Base-by-base conservation (phyloP, 2,113 vertebrate genomes). In the Peromyscus maniculatus region DNA sequence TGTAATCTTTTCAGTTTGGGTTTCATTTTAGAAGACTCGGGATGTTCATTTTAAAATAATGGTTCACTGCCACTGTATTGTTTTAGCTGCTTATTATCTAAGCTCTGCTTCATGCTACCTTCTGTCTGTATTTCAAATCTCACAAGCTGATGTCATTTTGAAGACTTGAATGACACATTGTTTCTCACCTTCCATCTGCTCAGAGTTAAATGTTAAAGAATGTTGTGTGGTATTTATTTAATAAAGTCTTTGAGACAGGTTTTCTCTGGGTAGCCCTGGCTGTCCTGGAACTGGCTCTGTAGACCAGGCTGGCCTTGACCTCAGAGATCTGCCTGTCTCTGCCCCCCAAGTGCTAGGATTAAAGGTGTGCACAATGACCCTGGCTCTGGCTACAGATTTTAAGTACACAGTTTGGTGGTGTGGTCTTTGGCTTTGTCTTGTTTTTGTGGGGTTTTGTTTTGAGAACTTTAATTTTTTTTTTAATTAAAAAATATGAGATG, bases 61-160 rank as follows among this genome's bases (percentile, higher is more conserved):
- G 36, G 59, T 87, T 82, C 92, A 98, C 98, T 98, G 98, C 97
- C 98, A 22, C 98, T 98, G 98, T 97, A 98, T 98, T 86, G 98
- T 98, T 99, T 99, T 98, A 98, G 98, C 98, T 99, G 99, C 99
- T 99, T 99, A 99, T 99, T 99, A 99, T 99, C 99, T 99, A 99
- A 99, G 99, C 99, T 99, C 98, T 98, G 98, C 98, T 98, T 98
- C 97, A 64, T 98, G 98, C 98, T 98, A 97, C 98, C 98, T 98
- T 98, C 98, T 98, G 97, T 99, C 98, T 98, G 97, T 98, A 98
- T 98, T 98, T 98, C 98, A 98, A 97, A 97, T 98, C 98, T 98
- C 98, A 98, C 98, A 97, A 98, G 98, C 98, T 98, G 98, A 98
- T 97, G 98, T 98, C 98, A 97, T 98, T 98, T n/a, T 98, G 98